phyloP scores from a whole-genome alignment of 2,113 vertebrate genomes.

The Cromileptes altivelis region DNA sequence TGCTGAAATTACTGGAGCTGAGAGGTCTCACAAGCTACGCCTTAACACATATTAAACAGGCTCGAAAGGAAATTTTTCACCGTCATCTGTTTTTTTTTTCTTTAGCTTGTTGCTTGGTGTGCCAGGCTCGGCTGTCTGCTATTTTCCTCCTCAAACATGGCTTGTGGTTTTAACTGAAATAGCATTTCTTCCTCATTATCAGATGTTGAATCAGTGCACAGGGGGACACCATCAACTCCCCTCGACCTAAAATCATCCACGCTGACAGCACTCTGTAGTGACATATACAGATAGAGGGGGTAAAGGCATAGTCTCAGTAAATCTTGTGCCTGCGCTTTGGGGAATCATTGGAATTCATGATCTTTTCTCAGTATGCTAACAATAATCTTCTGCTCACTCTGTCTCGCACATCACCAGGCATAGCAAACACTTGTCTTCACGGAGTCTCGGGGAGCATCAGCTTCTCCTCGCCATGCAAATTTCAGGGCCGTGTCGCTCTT shows the following conservation, averaged over 20 bases:
- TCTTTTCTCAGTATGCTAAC: slow-evolving; percentile 82
- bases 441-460: slow-evolving; percentile 56
- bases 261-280: slow-evolving; percentile 63
- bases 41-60: slow-evolving; percentile 78
- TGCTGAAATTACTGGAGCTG: slow-evolving; percentile 77
- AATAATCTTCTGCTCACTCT: slow-evolving; percentile 81
- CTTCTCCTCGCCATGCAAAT: slow-evolving; percentile 77
- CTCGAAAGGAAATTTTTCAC: slow-evolving; percentile 73
- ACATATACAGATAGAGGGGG: slow-evolving; percentile 66
- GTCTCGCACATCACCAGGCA: slow-evolving; percentile 79
- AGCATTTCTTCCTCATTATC: slow-evolving; percentile 72
- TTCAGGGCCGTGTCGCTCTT: slow-evolving; percentile 71
- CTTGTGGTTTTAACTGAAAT: slow-evolving; percentile 66
- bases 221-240: slow-evolving; percentile 72
- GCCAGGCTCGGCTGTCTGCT: slow-evolving; percentile 49
- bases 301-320: slow-evolving; percentile 67
- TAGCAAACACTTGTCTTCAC: slow-evolving; percentile 75
- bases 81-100: slow-evolving; percentile 58
- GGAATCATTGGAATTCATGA: slow-evolving; percentile 84
- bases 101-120: slow-evolving; percentile 54
- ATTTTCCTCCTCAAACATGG: slow-evolving; percentile 59
- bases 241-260: slow-evolving; percentile 64
- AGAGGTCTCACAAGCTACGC: slow-evolving; percentile 72
- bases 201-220: slow-evolving; percentile 71
- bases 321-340: slow-evolving; percentile 75